Evolutionary conservation across 2,113 vertebrate species (phyloP).

Genomic region (Zingel zingel): DNA sequence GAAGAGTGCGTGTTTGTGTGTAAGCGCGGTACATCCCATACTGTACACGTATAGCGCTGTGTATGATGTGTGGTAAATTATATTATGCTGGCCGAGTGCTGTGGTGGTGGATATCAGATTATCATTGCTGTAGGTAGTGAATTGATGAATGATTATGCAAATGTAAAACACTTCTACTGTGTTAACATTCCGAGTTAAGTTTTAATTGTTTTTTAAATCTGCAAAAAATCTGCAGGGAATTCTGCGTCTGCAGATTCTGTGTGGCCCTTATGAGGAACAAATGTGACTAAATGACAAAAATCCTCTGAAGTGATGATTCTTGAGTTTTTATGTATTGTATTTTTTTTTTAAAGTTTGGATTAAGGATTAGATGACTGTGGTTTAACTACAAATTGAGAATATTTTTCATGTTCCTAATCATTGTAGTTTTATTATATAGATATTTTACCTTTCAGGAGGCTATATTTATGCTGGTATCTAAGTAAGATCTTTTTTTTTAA

Average conservation of each 20-base stretch:
- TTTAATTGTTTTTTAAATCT: too few species aligned
- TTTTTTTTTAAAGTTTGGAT: too few species aligned
- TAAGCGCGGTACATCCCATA: neutral
- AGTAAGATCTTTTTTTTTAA: neutral
- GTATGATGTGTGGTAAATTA: conserved; percentile 4
- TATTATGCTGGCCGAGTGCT: conserved; percentile 34
- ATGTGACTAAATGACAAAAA: neutral
- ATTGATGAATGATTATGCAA: conserved; percentile 22
- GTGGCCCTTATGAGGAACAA: neutral
- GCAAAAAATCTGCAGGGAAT: too few species aligned
- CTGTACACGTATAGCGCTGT: neutral
- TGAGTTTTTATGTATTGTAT: neutral
- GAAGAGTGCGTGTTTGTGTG: conserved; percentile 24
- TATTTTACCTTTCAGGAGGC: neutral
- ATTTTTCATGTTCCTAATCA: neutral
- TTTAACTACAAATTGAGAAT: neutral
- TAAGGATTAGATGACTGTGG: neutral
- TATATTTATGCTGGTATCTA: neutral
- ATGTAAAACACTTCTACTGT: neutral
- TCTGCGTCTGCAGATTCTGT: too few species aligned
- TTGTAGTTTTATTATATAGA: neutral
- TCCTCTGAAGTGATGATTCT: neutral
- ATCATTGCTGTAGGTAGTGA: conserved; percentile 11
- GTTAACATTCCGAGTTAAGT: too few species aligned
- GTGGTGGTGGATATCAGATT: conserved; percentile 8